Conservation (phyloP, 2,888 invertebrate genomes). For the Polydrusus pterygomalis region DNA sequence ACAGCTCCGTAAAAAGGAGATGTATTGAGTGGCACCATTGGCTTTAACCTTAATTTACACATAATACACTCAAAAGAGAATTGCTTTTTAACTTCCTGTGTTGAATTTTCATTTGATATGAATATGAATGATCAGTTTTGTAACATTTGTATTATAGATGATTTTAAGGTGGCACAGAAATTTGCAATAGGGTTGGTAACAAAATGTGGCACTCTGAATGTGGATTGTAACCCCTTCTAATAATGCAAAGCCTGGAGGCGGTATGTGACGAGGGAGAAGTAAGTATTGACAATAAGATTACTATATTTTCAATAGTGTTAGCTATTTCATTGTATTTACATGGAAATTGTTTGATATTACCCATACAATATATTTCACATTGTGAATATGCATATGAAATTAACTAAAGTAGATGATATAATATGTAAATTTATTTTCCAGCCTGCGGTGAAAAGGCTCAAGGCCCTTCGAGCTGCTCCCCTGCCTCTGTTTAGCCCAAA, state of each 20-base stretch:
- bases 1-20: no score
- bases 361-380: no score
- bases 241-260: slow-evolving; percentile 81
- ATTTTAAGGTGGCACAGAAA: slow-evolving; percentile 25
- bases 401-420: no score
- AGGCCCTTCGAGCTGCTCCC: slow-evolving; percentile 53
- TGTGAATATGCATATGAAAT: no score
- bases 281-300: slow-evolving; percentile 65
- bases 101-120: neutral
- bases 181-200: slow-evolving; percentile 20
- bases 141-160: slow-evolving; percentile 19
- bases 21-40: no score
- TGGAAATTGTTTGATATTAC: no score
- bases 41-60: no score
- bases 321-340: no score
- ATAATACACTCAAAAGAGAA: no score
- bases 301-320: slow-evolving; percentile 16
- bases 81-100: no score
- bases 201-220: slow-evolving; percentile 52
- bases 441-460: slow-evolving; percentile 53
- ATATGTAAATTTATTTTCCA: slow-evolving; percentile 14
- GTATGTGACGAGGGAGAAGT: slow-evolving; percentile 81
- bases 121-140: neutral
- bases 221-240: slow-evolving; percentile 66
- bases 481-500: slow-evolving; percentile 38